phyloP scores from a whole-genome alignment of 2,888 invertebrate species.

The Phaonia tiefii region DNA sequence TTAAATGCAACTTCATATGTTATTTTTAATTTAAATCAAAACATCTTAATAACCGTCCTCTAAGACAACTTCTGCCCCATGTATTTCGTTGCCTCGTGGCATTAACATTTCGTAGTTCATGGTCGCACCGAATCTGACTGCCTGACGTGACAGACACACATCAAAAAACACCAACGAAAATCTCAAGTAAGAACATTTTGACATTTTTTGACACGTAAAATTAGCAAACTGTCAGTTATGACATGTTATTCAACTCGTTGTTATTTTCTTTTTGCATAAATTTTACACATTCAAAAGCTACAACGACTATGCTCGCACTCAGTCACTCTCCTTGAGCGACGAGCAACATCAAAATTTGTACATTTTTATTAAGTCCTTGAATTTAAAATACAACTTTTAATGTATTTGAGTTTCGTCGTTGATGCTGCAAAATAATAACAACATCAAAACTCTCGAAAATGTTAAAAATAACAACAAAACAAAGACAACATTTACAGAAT shows the following conservation, averaged over 20 bases:
- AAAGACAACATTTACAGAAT: conserved; percentile 12
- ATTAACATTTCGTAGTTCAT: conserved; percentile 46
- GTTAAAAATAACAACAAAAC: conserved; percentile 32
- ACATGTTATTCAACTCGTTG: conserved; percentile 38
- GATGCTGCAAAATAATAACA: conserved; percentile 1
- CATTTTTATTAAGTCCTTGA: conserved; percentile 62
- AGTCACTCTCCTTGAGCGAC: too few species aligned
- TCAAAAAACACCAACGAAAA: too few species aligned
- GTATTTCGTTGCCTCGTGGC: conserved; percentile 43
- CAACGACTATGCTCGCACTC: conserved; percentile 32
- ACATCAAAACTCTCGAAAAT: not conserved
- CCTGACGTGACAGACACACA: not conserved
- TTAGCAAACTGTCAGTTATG: conserved; percentile 64
- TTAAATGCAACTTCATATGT: too few species aligned
- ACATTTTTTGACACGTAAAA: conserved; percentile 65
- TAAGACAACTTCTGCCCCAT: too few species aligned
- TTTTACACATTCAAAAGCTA: conserved; percentile 28
- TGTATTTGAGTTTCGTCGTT: not conserved
- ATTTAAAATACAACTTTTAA: conserved; percentile 39
- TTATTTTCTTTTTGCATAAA: conserved; percentile 14
- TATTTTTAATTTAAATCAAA: too few species aligned
- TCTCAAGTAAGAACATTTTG: conserved; percentile 48
- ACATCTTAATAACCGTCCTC: too few species aligned
- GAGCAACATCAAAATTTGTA: conserved; percentile 43
- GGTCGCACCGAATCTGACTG: not conserved